These are phyloP conservation scores for Vanacampus margaritifer DNA, from an alignment of 2,113 vertebrate species.

Conservation along the genomic window DNA sequence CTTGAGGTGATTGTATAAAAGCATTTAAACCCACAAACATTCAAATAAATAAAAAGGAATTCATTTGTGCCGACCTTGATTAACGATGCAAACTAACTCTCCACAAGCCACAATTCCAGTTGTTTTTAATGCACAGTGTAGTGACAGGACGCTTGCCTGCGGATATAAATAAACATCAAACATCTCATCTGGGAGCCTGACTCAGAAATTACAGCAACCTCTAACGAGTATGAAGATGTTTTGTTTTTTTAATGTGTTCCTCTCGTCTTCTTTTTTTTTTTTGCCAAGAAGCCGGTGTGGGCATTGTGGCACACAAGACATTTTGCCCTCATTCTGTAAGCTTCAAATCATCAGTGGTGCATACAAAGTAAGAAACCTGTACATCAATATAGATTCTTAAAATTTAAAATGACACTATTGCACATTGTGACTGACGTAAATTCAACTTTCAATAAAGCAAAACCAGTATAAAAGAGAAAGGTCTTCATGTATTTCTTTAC, in stretches of 20 bases:
- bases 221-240: not conserved
- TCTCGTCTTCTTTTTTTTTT: not conserved
- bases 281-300: not conserved
- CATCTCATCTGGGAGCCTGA: not conserved
- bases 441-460: conserved; percentile 3
- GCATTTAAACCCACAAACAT: conserved; percentile 17
- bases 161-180: conserved; percentile 10
- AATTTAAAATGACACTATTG: not conserved
- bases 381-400: conserved; percentile 7
- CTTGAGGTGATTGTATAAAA: conserved; percentile 52
- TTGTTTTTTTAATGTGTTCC: not conserved
- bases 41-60: conserved; percentile 54
- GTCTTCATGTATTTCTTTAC: conserved; percentile 49
- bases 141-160: not conserved
- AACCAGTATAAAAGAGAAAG: conserved; percentile 18
- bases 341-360: conserved; percentile 6
- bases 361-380: conserved; percentile 14
- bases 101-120: conserved; percentile 15
- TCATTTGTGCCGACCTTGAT: conserved; percentile 3
- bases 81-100: not conserved
- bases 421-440: not conserved
- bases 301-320: not conserved
- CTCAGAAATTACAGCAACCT: not conserved
- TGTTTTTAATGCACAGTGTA: conserved; percentile 2
- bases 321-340: conserved; percentile 16